Base-by-base conservation (phyloP, 2,113 vertebrate genomes). In the Saccopteryx bilineata region DNA sequence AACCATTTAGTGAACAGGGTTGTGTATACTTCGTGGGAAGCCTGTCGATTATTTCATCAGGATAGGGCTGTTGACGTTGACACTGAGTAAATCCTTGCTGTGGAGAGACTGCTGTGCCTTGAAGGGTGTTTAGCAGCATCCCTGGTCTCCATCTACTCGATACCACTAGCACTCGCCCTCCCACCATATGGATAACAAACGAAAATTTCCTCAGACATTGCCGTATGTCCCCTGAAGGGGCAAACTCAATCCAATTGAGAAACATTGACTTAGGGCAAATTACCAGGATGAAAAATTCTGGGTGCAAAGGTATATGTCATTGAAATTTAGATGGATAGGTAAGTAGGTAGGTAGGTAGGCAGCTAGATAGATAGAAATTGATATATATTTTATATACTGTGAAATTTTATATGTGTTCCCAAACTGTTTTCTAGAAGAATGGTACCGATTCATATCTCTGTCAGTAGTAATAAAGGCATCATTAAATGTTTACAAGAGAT, bases 191-290 rank as follows among this genome's bases (percentile, higher is more conserved):
- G 3, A 26, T 21, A 7, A 28, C 11, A 83, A 63, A 39, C 11
- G 8, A n/a, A 66, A 92, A 11, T 50, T 60, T 61, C 18, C 68
- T 9, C 11, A 39, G 21, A 39, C 7, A 0, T 46, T 48, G 39
- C 3, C 12, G 0, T 7, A 14, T 39, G 33, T 80, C 52, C 24
- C 18, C 12, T 54, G 63, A 7, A 2, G 46, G n/a, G 13, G 11
- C 17, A 56, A 31, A 69, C 9, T 46, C 2, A 0, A 5, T n/a
- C 14, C 12, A 7, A 10, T 8, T 56, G 46, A 69, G 68, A 72
- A 71, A 68, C 18, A 48, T 26, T 63, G 52, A 84, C 7, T 24
- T 50, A 50, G 9, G n/a, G 28, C 13, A 28, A 10, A 58, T 79
- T 26, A 60, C 39, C 26, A 79, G 50, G 48, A 28, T 28, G 39